Percentiles rank a stretch among this genome's conserved stretches.
phyloP scores from a whole-genome alignment of 2,113 vertebrate genomes.

The Etheostoma cragini region DNA sequence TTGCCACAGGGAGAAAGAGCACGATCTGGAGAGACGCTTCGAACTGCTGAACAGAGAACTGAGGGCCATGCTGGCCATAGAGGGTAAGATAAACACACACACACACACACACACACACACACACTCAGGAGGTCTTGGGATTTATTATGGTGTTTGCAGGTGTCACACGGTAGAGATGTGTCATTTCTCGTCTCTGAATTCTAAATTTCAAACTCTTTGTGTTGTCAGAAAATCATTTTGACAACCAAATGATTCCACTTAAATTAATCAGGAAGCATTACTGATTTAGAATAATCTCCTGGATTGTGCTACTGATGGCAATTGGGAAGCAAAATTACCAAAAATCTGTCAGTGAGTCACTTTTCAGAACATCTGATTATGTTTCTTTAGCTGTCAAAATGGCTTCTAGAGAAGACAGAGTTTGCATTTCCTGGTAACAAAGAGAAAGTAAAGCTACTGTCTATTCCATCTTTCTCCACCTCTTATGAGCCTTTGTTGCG shows the following conservation, averaged over 20 bases:
- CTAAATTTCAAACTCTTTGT: not conserved
- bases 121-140: not conserved
- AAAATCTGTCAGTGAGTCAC: not conserved
- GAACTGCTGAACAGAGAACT: conserved; percentile 98
- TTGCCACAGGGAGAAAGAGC: conserved; percentile 99
- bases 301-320: not conserved
- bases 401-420: not conserved
- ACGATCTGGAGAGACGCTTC: conserved; percentile 98
- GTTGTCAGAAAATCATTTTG: not conserved
- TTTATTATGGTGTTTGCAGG: conserved; percentile 7
- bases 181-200: too few species aligned
- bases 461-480: not conserved
- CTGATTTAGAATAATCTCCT: not conserved
- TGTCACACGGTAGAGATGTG: not conserved
- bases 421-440: not conserved
- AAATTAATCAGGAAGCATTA: not conserved
- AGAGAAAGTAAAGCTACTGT: not conserved
- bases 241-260: not conserved
- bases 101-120: conserved; percentile 26
- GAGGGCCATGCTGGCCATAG: conserved; percentile 97
- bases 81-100: conserved; percentile 88
- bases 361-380: not conserved
- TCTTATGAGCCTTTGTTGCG: not conserved
- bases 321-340: not conserved
- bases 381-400: not conserved